Base-by-base conservation (phyloP, 2,113 vertebrate species). In the Bos javanicus region DNA sequence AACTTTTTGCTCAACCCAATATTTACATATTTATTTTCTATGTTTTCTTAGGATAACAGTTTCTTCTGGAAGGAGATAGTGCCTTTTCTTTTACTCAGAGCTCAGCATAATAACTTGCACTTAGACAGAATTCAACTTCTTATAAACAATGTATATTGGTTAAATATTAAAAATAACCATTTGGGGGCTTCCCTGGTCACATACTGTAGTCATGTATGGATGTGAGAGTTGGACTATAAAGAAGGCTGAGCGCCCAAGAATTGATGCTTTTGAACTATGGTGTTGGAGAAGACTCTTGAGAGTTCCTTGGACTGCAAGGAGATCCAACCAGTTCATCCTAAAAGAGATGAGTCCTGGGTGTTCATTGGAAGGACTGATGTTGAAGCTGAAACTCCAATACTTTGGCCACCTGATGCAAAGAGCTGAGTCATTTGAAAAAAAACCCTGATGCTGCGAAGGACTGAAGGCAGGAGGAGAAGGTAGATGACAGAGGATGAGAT, bases 171-270 rank as follows among this genome's bases (percentile, higher is more conserved):
- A 92, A 94, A 64, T 62, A 48, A 82, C 11, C 10, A 91, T 78
- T 78, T 74, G 67, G 67, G 67, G 10, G 36, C 67, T 74, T 74
- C 67, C 21, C 67, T 74, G 36, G 67, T 74, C 36, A 74, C 36
- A 67, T 67, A 19, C 64, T 36, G 7, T 67, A 67, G 62, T 67
- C 16, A 67, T 67, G 62, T n/a, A 67, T 67, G 33, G 16, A n/a
- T n/a, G 62, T 67, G 62, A n/a, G 62, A 19, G 16, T 19, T 67
- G 33, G 62, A n/a, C 62, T 67, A 9, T 64, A 9, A n/a, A n/a
- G 62, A 19, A 64, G 3, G 33, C 33, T n/a, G 30, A n/a, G 62
- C 0, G 0, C 30, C 0, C 0, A n/a, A n/a, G 30, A 64, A 64
- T 9, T 64, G 16, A 64, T n/a, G 33, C 15, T 64, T 64, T 64